Evolutionary conservation across 30 jellyfish, hydroid and myxozoan species (phyloP).

Genomic region (Mastigias papua): DNA sequence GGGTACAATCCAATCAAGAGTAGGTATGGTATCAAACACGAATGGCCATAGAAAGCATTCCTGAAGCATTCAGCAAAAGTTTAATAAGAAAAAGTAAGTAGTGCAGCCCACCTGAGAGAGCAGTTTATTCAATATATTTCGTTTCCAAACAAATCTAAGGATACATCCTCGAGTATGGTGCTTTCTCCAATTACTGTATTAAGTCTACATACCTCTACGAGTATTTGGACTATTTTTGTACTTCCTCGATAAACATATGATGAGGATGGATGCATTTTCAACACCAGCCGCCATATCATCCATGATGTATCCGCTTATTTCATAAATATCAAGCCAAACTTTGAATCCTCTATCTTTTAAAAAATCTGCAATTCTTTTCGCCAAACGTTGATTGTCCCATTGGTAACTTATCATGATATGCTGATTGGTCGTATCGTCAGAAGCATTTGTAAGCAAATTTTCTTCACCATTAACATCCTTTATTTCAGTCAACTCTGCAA

Average conservation of each 20-base stretch:
- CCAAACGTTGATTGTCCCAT: constrained; percentile 66
- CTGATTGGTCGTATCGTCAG: not conserved
- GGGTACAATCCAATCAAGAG: no score
- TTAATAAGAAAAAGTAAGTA: no score
- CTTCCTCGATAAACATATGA: constrained; percentile 60
- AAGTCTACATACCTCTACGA: constrained; percentile 74
- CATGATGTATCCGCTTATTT: constrained; percentile 76
- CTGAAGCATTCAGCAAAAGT: no score
- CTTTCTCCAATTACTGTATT: no score
- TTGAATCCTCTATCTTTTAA: constrained; percentile 73
- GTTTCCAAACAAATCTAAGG: no score
- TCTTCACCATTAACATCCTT: not conserved
- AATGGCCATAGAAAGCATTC: no score
- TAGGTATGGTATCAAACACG: no score
- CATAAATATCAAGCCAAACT: constrained; percentile 83
- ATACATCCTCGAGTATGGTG: no score
- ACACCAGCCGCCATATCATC: constrained; percentile 89
- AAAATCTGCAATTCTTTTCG: constrained; percentile 41
- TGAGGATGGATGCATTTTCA: constrained; percentile 64
- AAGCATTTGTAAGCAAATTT: constrained; percentile 9
- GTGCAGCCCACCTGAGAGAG: no score
- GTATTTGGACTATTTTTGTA: constrained; percentile 83
- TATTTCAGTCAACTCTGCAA: not conserved
- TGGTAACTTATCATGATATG: constrained; percentile 84
- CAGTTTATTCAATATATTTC: no score